These are phyloP conservation scores for Anguilla pacifica DNA, from an alignment of 2,797 vertebrate species.

Conservation along the genomic window DNA sequence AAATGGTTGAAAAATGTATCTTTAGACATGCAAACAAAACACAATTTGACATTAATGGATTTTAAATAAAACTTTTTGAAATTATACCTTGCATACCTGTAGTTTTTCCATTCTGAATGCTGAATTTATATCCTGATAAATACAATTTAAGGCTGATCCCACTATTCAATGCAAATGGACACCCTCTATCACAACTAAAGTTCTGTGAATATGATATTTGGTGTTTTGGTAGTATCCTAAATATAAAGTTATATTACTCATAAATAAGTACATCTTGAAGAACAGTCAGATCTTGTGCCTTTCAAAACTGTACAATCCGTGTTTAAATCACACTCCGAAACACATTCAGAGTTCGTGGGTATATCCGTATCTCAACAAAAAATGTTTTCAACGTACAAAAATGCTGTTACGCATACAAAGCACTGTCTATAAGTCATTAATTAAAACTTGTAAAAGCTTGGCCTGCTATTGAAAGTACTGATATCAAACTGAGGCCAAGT, in stretches of 20 bases:
- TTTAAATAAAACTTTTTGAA: conserved; percentile 70
- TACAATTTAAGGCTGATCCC: background rate
- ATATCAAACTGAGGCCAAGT: too few relatives aligned
- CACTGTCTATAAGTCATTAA: too few relatives aligned
- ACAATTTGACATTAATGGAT: conserved; percentile 68
- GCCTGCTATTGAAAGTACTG: too few relatives aligned
- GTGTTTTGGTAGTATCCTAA: background rate
- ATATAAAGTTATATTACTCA: background rate
- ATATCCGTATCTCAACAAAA: background rate
- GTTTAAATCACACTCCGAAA: background rate
- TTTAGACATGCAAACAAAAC: conserved; percentile 70
- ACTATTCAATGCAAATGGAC: background rate
- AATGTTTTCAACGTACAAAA: too few relatives aligned
- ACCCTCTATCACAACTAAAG: background rate
- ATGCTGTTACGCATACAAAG: too few relatives aligned
- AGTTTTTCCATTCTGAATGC: background rate
- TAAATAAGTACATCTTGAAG: background rate
- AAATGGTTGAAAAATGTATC: conserved; percentile 75
- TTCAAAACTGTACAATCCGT: background rate
- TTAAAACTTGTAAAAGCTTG: too few relatives aligned
- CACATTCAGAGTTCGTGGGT: background rate
- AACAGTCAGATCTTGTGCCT: background rate
- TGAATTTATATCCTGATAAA: background rate
- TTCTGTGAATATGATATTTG: background rate
- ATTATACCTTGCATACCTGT: conserved; percentile 38